Evolutionary conservation across 2,113 vertebrate genomes (phyloP), one percentile per base, ranked within the genome.

Genomic region (Pteronura brasiliensis): DNA sequence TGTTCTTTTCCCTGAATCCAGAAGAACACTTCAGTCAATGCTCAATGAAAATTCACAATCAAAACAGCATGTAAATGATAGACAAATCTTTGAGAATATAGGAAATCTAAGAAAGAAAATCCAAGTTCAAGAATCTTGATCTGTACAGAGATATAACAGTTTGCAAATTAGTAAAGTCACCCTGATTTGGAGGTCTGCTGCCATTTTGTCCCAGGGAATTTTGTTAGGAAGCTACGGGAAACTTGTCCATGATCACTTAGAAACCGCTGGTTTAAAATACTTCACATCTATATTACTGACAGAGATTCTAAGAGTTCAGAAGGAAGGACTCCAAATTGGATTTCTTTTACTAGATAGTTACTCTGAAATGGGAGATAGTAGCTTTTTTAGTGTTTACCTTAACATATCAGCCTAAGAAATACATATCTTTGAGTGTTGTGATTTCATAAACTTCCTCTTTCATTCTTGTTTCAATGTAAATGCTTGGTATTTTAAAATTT

Each of bases 31-130:
- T 83, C 14, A 31, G n/a, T 82, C 25, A 44, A 79, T 65, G 55
- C 23, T 85, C 39, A 77, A 39, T 69, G 86, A 92, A 49, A 88
- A 84, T 5, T 20, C 57, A 11, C n/a, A 72, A 27, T 55, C 44
- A 77, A 94, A 94, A 87, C 25, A 94, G 49, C 42, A 79, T 80
- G 52, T 83, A 69, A 84, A 85, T 80, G 36, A 91, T 6, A 91
- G 85, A 59, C 29, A 86, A 91, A 47, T 18, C 52, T 91, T 85
- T 77, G n/a, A 72, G 27, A 71, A 57, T 25, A 39, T 25, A 86
- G 47, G 47, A 91, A 89, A 95, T 76, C n/a, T 42, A 81, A 94
- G 63, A 23, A 82, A 77, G 67, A 95, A 94, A 95, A 91, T 91
- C 74, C 9, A 52, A 59, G 42, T 92, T 90, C 49, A 91, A 47